A percentile compares a stretch with the other conserved stretches of the same genome.
phyloP scores from a whole-genome alignment of 35 echinoderm and acorn worm genomes.

The Ophiothrix spiculata region DNA sequence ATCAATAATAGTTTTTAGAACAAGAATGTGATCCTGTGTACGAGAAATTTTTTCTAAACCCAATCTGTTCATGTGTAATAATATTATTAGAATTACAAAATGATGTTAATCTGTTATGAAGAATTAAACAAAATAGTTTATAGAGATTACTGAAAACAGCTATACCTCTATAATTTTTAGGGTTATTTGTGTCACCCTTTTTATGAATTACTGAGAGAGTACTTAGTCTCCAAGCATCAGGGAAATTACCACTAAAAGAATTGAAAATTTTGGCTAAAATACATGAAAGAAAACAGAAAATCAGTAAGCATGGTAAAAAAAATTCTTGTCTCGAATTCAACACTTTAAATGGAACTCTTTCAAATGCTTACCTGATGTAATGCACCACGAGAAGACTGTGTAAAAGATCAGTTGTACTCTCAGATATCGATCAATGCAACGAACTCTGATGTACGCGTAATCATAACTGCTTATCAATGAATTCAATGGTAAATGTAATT shows the following conservation, averaged over 20 bases:
- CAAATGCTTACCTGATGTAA: too few relatives aligned
- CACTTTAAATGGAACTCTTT: too few relatives aligned
- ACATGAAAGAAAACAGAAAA: neutral
- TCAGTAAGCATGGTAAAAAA: too few relatives aligned
- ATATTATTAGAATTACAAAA: neutral
- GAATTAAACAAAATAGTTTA: constrained; percentile 3
- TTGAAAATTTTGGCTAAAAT: neutral
- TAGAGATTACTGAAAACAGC: neutral
- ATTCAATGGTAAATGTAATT: too few relatives aligned
- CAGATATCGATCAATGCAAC: too few relatives aligned
- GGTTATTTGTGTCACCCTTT: neutral
- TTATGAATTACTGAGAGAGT: neutral
- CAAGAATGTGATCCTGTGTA: neutral
- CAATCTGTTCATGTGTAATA: neutral
- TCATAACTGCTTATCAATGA: too few relatives aligned
- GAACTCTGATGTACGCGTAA: too few relatives aligned
- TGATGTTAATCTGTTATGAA: constrained; percentile 8
- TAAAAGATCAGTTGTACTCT: too few relatives aligned
- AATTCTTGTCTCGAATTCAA: too few relatives aligned
- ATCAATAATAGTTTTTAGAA: neutral
- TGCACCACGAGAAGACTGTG: too few relatives aligned
- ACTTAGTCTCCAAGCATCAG: neutral
- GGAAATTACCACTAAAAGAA: neutral
- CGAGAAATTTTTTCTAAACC: neutral
- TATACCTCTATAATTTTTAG: neutral